A percentile compares a stretch with the other conserved stretches of the same genome.
Conservation (phyloP, 2,797 vertebrate genomes). For the Mergus octosetaceus region DNA sequence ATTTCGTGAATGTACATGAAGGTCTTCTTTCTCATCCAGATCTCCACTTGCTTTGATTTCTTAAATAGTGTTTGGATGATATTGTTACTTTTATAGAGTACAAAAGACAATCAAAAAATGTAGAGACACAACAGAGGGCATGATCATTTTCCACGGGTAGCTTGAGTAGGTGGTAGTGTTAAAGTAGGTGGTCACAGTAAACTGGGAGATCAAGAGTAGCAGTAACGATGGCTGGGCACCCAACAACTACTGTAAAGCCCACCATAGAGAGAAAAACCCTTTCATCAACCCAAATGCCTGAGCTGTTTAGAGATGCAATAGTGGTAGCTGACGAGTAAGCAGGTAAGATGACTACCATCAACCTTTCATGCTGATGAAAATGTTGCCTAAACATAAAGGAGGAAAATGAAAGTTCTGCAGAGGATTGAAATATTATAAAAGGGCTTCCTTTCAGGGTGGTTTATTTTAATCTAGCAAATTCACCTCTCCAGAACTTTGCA, state of each 20-base stretch:
- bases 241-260: neutral
- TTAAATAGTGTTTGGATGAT: neutral
- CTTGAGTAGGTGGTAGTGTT: neutral
- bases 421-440: neutral
- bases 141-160: neutral
- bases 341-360: neutral
- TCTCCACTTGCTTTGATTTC: neutral
- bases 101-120: neutral
- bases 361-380: neutral
- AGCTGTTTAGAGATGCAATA: neutral
- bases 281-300: neutral
- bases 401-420: neutral
- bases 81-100: neutral
- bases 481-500: neutral
- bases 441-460: neutral
- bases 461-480: neutral
- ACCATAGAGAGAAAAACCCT: neutral
- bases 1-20: neutral
- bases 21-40: fast-evolving
- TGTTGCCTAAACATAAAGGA: neutral
- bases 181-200: neutral
- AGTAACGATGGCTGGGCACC: neutral
- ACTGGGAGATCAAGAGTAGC: neutral
- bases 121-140: neutral
- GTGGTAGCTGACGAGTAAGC: neutral